A percentile compares a stretch with the other conserved stretches of the same genome.
Conservation (phyloP, 2,797 vertebrate genomes). For the Macrochelys suwanniensis region DNA sequence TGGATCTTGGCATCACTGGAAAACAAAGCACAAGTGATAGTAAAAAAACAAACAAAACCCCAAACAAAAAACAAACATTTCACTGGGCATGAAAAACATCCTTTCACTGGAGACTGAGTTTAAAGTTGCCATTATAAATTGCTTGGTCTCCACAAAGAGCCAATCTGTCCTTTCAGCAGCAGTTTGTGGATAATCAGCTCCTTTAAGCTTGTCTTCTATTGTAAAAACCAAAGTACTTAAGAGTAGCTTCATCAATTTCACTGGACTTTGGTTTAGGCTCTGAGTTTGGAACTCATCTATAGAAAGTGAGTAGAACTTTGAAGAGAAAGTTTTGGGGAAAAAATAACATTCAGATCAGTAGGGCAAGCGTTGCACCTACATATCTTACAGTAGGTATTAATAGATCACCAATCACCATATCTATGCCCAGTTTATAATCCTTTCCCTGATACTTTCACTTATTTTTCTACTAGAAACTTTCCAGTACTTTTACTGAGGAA, state of each 20-base stretch:
- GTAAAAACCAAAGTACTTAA: background rate
- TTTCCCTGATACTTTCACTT: background rate
- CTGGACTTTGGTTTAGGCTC: background rate
- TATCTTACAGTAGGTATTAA: background rate
- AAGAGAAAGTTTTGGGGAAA: background rate
- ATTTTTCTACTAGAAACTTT: background rate
- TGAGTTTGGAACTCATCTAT: background rate
- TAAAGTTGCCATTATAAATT: background rate
- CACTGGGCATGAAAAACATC: background rate
- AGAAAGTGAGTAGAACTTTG: background rate
- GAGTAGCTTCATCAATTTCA: background rate
- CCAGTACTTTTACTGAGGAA: background rate
- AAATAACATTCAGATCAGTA: background rate
- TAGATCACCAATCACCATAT: background rate
- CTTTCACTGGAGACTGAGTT: background rate
- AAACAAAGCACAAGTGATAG: no score
- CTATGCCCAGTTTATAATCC: background rate
- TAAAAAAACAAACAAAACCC: no score
- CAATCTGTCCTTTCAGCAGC: background rate
- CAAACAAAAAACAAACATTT: background rate
- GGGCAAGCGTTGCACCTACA: background rate
- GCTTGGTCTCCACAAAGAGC: background rate
- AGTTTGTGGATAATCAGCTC: background rate
- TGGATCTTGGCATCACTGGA: no score
- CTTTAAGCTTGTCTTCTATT: background rate